Percentiles rank a stretch among this genome's conserved stretches.
Evolutionary conservation across 2,113 vertebrate genomes (phyloP).

Genomic region (Saguinus imperator): DNA sequence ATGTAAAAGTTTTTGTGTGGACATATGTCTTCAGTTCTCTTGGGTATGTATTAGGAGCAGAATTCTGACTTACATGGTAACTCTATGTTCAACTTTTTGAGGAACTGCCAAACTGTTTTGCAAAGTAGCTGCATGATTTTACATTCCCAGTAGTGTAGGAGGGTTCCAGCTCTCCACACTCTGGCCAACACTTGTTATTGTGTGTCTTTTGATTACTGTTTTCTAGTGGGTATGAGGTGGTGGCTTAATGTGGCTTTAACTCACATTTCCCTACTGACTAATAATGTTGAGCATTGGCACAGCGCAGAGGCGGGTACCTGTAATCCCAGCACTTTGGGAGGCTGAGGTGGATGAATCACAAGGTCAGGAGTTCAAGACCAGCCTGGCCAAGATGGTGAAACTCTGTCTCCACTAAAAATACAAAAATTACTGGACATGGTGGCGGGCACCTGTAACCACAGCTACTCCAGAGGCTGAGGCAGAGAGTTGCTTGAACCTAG

Average conservation of each 20-base stretch:
- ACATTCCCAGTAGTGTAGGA: not conserved
- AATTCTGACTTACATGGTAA: not conserved
- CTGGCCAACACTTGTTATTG: not conserved
- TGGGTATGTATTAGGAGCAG: not conserved
- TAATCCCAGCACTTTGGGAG: no score
- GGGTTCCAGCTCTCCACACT: not conserved
- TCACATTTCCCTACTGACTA: not conserved
- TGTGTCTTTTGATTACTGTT: not conserved
- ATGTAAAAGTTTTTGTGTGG: not conserved
- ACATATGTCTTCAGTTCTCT: not conserved
- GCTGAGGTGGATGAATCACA: no score
- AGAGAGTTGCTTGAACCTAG: no score
- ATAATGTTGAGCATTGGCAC: not conserved
- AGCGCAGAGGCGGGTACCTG: no score
- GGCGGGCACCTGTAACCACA: no score
- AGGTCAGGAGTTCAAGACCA: no score
- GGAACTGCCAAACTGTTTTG: not conserved
- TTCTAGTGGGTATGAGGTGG: not conserved
- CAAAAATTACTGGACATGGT: no score
- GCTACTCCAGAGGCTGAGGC: no score
- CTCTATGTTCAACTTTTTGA: not conserved
- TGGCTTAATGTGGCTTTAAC: not conserved
- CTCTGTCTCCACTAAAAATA: no score
- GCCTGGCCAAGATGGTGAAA: no score
- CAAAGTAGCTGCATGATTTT: not conserved